A percentile compares a stretch with the other conserved stretches of the same genome.
These are phyloP conservation scores for Pundamilia nyererei DNA, from an alignment of 2,113 vertebrate species.

Conservation along the genomic window DNA sequence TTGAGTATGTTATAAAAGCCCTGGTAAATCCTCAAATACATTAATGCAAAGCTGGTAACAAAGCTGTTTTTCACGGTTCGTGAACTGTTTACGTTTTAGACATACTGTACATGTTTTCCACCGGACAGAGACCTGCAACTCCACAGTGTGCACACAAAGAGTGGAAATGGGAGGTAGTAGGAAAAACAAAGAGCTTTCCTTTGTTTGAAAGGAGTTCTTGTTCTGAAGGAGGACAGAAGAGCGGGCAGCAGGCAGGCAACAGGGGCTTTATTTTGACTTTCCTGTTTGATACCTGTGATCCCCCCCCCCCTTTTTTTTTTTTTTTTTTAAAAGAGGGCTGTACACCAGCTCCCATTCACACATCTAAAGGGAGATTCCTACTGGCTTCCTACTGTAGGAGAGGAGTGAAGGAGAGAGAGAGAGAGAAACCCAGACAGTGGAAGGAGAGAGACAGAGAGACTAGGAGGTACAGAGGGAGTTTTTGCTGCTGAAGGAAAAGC, in stretches of 20 bases:
- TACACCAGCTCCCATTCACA: conserved; percentile 4
- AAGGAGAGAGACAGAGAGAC: neutral
- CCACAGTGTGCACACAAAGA: conserved; percentile 47
- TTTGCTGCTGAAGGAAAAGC: neutral
- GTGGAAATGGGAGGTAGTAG: conserved; percentile 63
- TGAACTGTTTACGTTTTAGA: neutral
- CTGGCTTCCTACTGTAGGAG: neutral
- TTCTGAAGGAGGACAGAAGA: neutral
- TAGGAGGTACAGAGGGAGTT: neutral
- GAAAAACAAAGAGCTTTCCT: conserved; percentile 60
- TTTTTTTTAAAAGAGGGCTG: too few species aligned
- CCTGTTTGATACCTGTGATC: neutral
- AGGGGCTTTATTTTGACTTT: neutral
- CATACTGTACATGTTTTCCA: neutral
- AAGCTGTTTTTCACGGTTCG: neutral
- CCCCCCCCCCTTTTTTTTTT: neutral
- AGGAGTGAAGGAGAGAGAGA: neutral
- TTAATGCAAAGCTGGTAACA: neutral
- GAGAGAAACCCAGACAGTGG: neutral
- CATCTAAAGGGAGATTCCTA: conserved; percentile 1
- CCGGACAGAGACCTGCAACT: conserved; percentile 10
- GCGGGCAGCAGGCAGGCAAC: neutral
- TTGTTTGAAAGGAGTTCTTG: conserved; percentile 28
- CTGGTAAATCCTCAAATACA: neutral
- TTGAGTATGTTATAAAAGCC: neutral